These are phyloP conservation scores for Lasioglossum lativentre DNA, from an alignment of 2,888 invertebrate species.

Conservation along the genomic window DNA sequence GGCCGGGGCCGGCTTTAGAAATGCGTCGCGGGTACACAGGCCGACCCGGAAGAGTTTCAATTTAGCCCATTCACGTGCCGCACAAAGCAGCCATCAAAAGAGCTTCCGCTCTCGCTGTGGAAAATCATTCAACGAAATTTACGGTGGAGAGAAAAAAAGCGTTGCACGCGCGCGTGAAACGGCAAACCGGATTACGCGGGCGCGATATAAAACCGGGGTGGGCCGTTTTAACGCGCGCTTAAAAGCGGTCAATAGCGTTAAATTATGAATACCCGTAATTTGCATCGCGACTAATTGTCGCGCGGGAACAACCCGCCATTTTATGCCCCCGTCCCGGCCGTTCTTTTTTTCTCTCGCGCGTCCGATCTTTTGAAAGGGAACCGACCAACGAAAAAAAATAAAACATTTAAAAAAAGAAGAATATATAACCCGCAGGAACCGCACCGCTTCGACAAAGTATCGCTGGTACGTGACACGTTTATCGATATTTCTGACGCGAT, in stretches of 20 bases:
- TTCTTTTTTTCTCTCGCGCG: neutral
- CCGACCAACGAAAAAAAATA: neutral
- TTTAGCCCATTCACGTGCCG: slow-evolving; percentile 40
- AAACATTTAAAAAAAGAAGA: neutral
- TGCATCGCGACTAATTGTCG: slow-evolving; percentile 53
- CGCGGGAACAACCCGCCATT: slow-evolving; percentile 22
- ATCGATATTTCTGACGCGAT: slow-evolving; percentile 47
- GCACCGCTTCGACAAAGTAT: slow-evolving; percentile 12
- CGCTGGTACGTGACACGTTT: slow-evolving; percentile 43
- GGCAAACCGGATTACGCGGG: slow-evolving; percentile 49
- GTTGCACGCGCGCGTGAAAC: slow-evolving; percentile 28
- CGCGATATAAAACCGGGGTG: slow-evolving; percentile 38
- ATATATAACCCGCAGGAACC: neutral
- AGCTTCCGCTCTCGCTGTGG: slow-evolving; percentile 32
- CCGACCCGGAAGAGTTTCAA: slow-evolving; percentile 39
- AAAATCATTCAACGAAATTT: slow-evolving; percentile 55
- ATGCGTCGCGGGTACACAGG: neutral
- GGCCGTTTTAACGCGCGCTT: slow-evolving; percentile 51
- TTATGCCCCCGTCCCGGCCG: neutral
- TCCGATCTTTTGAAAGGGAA: neutral
- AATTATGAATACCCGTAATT: slow-evolving; percentile 62
- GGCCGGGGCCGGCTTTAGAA: neutral
- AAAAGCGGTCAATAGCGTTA: slow-evolving; percentile 55
- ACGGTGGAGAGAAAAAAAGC: slow-evolving; percentile 25
- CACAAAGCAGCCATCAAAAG: slow-evolving; percentile 40